Evolutionary conservation across 1,140 invertebrate species (phyloP), one percentile per base, ranked within the genome.

Genomic region (Drosophila serrata): DNA sequence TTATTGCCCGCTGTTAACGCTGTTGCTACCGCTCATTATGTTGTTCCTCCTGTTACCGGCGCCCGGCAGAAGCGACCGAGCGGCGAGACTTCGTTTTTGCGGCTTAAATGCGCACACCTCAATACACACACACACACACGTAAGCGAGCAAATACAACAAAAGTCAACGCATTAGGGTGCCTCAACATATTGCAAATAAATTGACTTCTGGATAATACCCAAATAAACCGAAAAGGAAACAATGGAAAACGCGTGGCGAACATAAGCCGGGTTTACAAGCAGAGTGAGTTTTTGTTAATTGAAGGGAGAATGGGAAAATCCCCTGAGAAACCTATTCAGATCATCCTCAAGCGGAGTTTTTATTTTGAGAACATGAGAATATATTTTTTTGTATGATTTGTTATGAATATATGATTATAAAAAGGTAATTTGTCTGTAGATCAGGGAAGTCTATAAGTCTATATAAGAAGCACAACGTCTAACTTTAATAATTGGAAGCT

Each of bases 1-100:
- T 37, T 35, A 37, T 55, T 22, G 33, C 6, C 31, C 2, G 33
- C 17, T 60, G 33, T 39, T 40, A 39, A 15, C 4, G 1, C 29
- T 61, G 31, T 35, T 19, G 57, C 43, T 60, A 22, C 57, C 31
- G 29, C 19, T 11, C 13, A 42, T 15, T 13, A 29, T 65, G 65
- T 27, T 31, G 40, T 37, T 45, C 56, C n/a, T 67, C 58, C 46
- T 62, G 74, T 57, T 75, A 79, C 63, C 64, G 70, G 57, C 63
- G 75, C 55, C 59, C 81, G 72, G 62, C 67, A 82, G 76, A 69
- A 78, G 62, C 63, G 56, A 61, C 63, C 31, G 24, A 56, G 31
- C 63, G 64, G 56, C 64, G 75, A 37, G 84, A 90, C 84, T 87
- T 84, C 53, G 76, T 87, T 87, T 87, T 84, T 88, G 84, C 84